Evolutionary conservation across 2,888 invertebrate species (phyloP).

Genomic region (Antitype chi): DNA sequence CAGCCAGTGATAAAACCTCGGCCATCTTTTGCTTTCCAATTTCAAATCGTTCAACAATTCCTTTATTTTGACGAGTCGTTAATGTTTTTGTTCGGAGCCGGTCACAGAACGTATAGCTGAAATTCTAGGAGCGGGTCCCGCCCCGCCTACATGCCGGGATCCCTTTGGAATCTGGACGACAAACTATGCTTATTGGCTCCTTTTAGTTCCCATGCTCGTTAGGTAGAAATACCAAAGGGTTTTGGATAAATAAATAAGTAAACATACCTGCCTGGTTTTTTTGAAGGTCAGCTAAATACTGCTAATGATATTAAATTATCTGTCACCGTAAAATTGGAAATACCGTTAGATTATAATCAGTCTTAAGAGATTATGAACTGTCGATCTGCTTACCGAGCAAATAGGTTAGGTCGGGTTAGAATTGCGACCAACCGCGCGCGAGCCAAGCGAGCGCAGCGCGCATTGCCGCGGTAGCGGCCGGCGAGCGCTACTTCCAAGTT

Average conservation of each 20-base stretch:
- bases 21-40: constrained; percentile 51
- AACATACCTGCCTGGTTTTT: constrained; percentile 15
- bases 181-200: constrained; percentile 74
- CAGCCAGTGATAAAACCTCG: constrained; percentile 25
- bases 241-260: constrained; percentile 40
- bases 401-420: too few species aligned
- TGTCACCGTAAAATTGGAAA: too few species aligned
- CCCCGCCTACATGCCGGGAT: constrained; percentile 64
- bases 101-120: constrained; percentile 58
- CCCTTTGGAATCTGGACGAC: constrained; percentile 69
- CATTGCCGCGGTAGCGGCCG: too few species aligned
- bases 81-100: constrained; percentile 61
- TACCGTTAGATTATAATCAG: too few species aligned
- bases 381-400: too few species aligned
- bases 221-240: constrained; percentile 58
- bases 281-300: background rate
- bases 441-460: too few species aligned
- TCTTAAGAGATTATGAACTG: too few species aligned
- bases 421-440: too few species aligned
- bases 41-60: constrained; percentile 57
- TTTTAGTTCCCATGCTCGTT: constrained; percentile 60
- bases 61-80: constrained; percentile 60
- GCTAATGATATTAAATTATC: background rate
- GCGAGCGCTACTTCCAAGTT: too few species aligned
- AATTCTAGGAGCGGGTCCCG: constrained; percentile 67